Evolutionary conservation across 2,888 invertebrate genomes (phyloP).

Genomic region (Scotopteryx bipunctaria): DNA sequence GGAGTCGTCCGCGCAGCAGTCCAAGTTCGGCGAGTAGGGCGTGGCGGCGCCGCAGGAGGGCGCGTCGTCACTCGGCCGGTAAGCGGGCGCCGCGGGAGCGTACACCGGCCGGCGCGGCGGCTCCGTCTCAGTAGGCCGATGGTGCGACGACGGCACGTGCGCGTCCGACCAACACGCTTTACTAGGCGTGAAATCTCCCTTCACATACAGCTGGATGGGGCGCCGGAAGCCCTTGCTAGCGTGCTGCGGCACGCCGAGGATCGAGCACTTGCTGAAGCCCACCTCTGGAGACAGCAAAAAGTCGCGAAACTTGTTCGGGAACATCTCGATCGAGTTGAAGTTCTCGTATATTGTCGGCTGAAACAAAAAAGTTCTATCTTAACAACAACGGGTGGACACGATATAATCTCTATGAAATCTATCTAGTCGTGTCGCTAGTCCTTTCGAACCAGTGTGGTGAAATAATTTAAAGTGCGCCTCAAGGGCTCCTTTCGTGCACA

Average conservation of each 20-base stretch:
- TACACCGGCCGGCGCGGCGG: slow-evolving; percentile 80
- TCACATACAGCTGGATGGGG: slow-evolving; percentile 88
- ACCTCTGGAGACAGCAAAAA: slow-evolving; percentile 95
- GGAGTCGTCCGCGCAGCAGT: slow-evolving; percentile 74
- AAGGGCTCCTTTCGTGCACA: no score
- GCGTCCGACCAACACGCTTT: slow-evolving; percentile 86
- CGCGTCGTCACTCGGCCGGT: slow-evolving; percentile 78
- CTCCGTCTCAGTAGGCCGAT: slow-evolving; percentile 78
- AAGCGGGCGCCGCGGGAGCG: slow-evolving; percentile 74
- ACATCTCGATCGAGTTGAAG: slow-evolving; percentile 92
- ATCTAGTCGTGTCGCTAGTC: no score
- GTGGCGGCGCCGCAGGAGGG: slow-evolving; percentile 80
- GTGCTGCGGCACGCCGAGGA: slow-evolving; percentile 91
- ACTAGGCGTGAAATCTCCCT: slow-evolving; percentile 85
- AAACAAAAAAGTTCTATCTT: no score
- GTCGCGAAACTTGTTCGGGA: slow-evolving; percentile 96
- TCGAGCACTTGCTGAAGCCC: slow-evolving; percentile 95
- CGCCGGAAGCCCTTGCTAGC: slow-evolving; percentile 94
- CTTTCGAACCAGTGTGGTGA: no score
- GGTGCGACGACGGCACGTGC: slow-evolving; percentile 85
- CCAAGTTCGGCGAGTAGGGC: slow-evolving; percentile 77
- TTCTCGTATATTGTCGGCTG: slow-evolving; percentile 94
- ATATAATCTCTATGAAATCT: no score
- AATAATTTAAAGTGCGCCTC: no score
- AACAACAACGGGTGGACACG: no score